Evolutionary conservation across 2,888 invertebrate species (phyloP), one percentile per base, ranked within the genome.

Genomic region (Adelognathus sp.): DNA sequence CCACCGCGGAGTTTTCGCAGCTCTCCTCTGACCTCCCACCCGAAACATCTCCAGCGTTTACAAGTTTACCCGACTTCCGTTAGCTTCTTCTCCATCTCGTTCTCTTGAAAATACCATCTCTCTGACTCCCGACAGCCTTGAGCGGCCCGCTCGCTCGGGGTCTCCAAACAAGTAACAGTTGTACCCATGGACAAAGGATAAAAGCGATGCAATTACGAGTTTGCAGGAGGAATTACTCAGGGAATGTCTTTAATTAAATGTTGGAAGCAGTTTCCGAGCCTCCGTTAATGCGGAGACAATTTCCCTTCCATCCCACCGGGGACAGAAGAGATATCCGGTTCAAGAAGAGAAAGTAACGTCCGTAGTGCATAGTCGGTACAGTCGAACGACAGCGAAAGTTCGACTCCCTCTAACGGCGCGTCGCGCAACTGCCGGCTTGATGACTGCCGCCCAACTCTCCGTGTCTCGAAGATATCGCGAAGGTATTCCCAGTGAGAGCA

Each of bases 191-290:
- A 63, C 71, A 63, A 58, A 61, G 79, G 87, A 88, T 88, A 88
- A 88, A 89, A 87, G 90, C 88, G 87, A 89, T 88, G 88, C 89
- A 89, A 90, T 90, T 90, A 90, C 89, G 83, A 84, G 82, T 84
- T 83, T 76, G 81, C 76, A 84, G n/a, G n/a, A 85, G 85, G 84
- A 87, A 90, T 90, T 88, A 89, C 89, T 89, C 87, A 88, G 88
- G 86, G 89, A 90, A 89, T 89, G 89, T 87, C 89, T 90, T 90
- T 90, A 90, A 90, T 90, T 90, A 90, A 90, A 90, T 89, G 89
- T 88, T 89, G 88, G 88, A 86, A 89, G 88, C 88, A 89, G 90
- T 87, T 89, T 89, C 88, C 87, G 70, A 88, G 88, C 87, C 87
- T 88, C 85, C 86, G 89, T 88, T 89, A 89, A 90, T 90, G 90